Evolutionary conservation across 1,140 invertebrate genomes (phyloP).

Genomic region (Nymphalis io): DNA sequence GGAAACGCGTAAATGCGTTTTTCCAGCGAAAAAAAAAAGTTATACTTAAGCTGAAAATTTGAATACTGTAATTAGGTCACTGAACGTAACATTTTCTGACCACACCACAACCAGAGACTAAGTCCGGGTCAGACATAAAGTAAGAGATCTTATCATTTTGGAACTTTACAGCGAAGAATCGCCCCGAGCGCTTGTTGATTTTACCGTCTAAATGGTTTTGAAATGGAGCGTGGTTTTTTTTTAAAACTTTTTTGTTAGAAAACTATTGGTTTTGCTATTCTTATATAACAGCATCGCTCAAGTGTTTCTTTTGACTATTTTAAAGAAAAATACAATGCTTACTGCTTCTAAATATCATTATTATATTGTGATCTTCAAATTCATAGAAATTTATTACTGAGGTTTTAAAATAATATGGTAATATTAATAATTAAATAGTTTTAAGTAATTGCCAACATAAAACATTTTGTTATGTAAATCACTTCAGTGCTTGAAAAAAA

Average conservation of each 20-base stretch:
- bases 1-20: too few relatives aligned
- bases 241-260: not conserved
- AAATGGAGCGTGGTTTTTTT: not conserved
- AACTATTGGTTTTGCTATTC: not conserved
- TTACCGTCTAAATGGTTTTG: not conserved
- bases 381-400: too few relatives aligned
- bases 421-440: too few relatives aligned
- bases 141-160: constrained; percentile 18
- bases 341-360: too few relatives aligned
- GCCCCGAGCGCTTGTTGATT: constrained; percentile 3
- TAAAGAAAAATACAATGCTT: too few relatives aligned
- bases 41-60: not conserved
- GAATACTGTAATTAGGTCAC: constrained; percentile 9
- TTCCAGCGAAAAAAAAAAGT: too few relatives aligned
- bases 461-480: too few relatives aligned
- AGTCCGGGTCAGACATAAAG: constrained; percentile 2
- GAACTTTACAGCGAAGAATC: not conserved
- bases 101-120: not conserved
- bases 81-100: constrained; percentile 6
- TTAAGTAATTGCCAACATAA: too few relatives aligned
- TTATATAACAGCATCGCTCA: too few relatives aligned
- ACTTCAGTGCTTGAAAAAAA: not conserved
- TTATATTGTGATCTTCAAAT: too few relatives aligned
- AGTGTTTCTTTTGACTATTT: too few relatives aligned
- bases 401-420: too few relatives aligned